Percentiles rank a stretch among this genome's conserved stretches.
Evolutionary conservation across 2,888 invertebrate species (phyloP).

Genomic region (Drosophila rellima): DNA sequence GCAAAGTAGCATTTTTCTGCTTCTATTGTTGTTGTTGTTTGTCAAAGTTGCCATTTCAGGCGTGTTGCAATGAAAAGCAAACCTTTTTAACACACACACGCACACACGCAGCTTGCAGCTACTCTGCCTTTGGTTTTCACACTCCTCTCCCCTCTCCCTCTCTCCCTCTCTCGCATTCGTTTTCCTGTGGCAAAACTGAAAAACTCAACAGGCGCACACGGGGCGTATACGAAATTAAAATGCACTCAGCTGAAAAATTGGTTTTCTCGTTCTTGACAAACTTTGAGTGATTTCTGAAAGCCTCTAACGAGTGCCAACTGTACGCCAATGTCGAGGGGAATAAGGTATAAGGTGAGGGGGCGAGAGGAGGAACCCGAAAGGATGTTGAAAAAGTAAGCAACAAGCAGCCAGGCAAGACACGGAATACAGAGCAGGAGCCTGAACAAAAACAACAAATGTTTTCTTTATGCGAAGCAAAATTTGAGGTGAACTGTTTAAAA

Average conservation of each 20-base stretch:
- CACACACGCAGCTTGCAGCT: conserved; percentile 21
- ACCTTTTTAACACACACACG: conserved; percentile 63
- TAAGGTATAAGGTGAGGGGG: not conserved
- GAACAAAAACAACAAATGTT: conserved; percentile 50
- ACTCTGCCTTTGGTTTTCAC: conserved; percentile 35
- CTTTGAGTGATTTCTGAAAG: conserved; percentile 79
- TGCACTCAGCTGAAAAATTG: conserved; percentile 86
- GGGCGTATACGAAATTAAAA: conserved; percentile 84
- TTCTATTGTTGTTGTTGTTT: conserved; percentile 60
- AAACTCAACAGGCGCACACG: conserved; percentile 58
- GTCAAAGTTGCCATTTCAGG: conserved; percentile 81
- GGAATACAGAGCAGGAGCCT: conserved; percentile 6
- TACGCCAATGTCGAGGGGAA: not conserved
- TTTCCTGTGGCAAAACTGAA: conserved; percentile 29
- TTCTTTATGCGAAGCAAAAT: conserved; percentile 49
- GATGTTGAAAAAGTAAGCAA: conserved; percentile 43
- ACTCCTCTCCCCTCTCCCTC: conserved; percentile 8
- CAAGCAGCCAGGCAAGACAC: conserved; percentile 34
- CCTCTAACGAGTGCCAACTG: conserved; percentile 61
- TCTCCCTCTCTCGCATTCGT: not conserved
- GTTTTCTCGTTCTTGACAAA: conserved; percentile 81
- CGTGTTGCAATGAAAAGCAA: conserved; percentile 79
- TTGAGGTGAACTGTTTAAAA: conserved; percentile 20
- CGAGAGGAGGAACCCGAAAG: not conserved
- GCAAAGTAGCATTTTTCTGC: conserved; percentile 38